Conservation (phyloP, 2,113 vertebrate species). For the Chlamydotis undulata region DNA sequence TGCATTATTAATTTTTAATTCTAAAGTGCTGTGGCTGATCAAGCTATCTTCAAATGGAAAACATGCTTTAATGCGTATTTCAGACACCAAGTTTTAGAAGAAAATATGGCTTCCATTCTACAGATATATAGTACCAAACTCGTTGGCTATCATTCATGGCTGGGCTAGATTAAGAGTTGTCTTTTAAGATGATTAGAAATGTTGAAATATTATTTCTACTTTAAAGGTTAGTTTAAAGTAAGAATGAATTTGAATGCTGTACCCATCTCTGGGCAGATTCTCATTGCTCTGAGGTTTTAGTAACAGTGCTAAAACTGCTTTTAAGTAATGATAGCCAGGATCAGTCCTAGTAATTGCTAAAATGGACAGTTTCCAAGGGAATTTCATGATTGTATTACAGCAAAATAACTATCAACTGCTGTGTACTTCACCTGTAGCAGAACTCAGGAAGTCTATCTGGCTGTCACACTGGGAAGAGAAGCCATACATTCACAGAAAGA, state of each 20-base stretch:
- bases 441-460: background rate
- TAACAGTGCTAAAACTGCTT: background rate
- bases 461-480: background rate
- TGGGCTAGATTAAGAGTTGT: background rate
- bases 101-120: background rate
- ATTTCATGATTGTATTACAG: background rate
- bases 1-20: slow-evolving; percentile 31
- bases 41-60: background rate
- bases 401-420: background rate
- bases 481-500: rapidly evolving
- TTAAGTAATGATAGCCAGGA: background rate
- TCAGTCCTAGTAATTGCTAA: background rate
- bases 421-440: background rate
- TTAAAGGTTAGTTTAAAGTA: background rate
- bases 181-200: background rate
- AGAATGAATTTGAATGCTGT: background rate
- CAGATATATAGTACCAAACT: background rate
- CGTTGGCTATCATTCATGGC: background rate
- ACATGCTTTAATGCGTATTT: background rate
- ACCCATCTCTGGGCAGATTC: background rate
- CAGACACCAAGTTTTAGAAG: background rate
- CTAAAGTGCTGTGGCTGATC: background rate
- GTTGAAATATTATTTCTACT: background rate
- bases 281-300: background rate
- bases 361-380: background rate